These are phyloP conservation scores for Terrapene triunguis DNA, from an alignment of 2,113 vertebrate genomes.

Conservation along the genomic window DNA sequence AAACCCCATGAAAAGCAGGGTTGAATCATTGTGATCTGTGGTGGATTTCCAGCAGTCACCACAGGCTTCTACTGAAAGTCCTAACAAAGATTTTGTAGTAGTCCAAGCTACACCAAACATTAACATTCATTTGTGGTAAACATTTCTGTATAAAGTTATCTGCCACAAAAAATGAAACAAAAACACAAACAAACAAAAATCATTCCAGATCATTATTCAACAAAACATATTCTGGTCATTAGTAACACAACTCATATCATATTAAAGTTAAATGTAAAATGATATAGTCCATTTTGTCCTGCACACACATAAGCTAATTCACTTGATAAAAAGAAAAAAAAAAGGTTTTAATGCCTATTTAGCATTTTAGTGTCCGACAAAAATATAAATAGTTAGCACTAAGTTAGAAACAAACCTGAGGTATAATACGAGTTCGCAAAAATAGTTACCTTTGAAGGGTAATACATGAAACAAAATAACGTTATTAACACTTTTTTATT, in stretches of 20 bases:
- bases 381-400: constrained; percentile 63
- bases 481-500: constrained; percentile 78
- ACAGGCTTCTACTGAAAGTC: constrained; percentile 83
- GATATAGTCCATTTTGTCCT: constrained; percentile 83
- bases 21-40: constrained; percentile 81
- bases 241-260: constrained; percentile 88
- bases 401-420: constrained; percentile 62
- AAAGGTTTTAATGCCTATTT: constrained; percentile 75
- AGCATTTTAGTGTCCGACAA: constrained; percentile 88
- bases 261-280: constrained; percentile 86
- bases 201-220: constrained; percentile 89
- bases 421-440: constrained; percentile 26
- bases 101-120: constrained; percentile 90
- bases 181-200: neutral
- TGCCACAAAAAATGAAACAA: constrained; percentile 79
- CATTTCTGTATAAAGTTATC: constrained; percentile 92
- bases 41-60: constrained; percentile 80
- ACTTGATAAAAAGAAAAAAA: constrained; percentile 75
- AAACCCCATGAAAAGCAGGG: constrained; percentile 84
- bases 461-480: constrained; percentile 71
- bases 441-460: constrained; percentile 63
- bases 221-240: constrained; percentile 84
- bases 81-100: constrained; percentile 82
- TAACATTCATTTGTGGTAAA: constrained; percentile 93
- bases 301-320: constrained; percentile 80